These are phyloP conservation scores for Mycteria americana DNA, from an alignment of 2,797 vertebrate genomes.

Conservation along the genomic window DNA sequence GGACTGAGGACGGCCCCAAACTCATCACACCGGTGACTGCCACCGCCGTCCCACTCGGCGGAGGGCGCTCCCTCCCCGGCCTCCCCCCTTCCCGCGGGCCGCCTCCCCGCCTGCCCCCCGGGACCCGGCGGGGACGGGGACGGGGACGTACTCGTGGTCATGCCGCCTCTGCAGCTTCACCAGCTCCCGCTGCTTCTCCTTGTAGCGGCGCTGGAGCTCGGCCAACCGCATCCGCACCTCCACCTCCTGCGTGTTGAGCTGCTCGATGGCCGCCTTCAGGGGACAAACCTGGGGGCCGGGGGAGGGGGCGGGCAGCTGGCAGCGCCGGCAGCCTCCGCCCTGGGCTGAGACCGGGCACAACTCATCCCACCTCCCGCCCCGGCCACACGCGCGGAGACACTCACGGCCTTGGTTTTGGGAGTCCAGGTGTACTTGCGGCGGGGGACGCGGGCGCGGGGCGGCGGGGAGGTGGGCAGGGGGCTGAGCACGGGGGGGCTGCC, in stretches of 20 bases:
- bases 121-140: background rate
- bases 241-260: conserved; percentile 90
- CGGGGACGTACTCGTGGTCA: conserved; percentile 85
- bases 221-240: conserved; percentile 91
- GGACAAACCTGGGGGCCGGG: conserved; percentile 83
- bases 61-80: background rate
- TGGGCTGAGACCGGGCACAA: background rate
- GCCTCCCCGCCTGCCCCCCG: background rate
- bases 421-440: conserved; percentile 92
- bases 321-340: accelerated
- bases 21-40: background rate
- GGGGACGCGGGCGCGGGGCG: conserved; percentile 83
- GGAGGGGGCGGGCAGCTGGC: background rate
- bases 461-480: conserved; percentile 55
- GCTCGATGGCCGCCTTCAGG: conserved; percentile 89
- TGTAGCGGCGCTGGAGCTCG: conserved; percentile 91
- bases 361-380: background rate
- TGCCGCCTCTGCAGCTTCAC: conserved; percentile 91
- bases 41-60: background rate
- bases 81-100: background rate
- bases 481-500: conserved; percentile 33
- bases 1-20: background rate
- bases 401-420: conserved; percentile 91
- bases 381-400: background rate
- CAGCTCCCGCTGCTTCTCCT: conserved; percentile 94